phyloP scores from a whole-genome alignment of 2,797 vertebrate genomes.

The Gobio occitaniae region DNA sequence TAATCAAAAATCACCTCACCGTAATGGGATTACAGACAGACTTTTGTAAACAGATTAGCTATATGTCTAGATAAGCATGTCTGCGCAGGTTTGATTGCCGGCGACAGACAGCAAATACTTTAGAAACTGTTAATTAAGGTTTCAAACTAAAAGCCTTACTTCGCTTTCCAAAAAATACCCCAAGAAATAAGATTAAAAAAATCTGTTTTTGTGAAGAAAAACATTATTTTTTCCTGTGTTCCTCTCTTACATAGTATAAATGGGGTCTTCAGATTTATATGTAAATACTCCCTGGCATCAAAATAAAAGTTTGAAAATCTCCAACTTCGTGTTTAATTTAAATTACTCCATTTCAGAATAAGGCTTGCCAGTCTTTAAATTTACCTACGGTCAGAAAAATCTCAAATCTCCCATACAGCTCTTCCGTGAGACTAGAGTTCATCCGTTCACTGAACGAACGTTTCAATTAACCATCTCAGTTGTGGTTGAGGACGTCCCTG shows the following conservation, averaged over 20 bases:
- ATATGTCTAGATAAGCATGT: constrained; percentile 43
- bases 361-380: not conserved
- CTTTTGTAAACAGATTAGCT: constrained; percentile 57
- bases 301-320: not conserved
- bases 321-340: not conserved
- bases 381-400: not conserved
- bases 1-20: constrained; percentile 72
- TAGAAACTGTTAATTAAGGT: not conserved
- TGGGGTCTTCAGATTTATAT: not conserved
- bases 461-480: constrained; percentile 60
- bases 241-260: not conserved
- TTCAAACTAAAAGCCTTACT: not conserved
- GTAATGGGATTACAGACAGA: constrained; percentile 70
- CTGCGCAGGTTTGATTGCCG: not conserved
- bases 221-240: too few relatives aligned
- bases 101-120: not conserved
- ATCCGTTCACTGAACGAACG: constrained; percentile 15
- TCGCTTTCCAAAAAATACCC: not conserved
- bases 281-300: not conserved
- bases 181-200: not conserved
- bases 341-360: not conserved
- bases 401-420: not conserved
- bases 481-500: constrained; percentile 47
- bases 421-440: constrained; percentile 6
- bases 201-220: not conserved